phyloP scores from a whole-genome alignment of 2,113 vertebrate genomes.

The Amphiprion percula region DNA sequence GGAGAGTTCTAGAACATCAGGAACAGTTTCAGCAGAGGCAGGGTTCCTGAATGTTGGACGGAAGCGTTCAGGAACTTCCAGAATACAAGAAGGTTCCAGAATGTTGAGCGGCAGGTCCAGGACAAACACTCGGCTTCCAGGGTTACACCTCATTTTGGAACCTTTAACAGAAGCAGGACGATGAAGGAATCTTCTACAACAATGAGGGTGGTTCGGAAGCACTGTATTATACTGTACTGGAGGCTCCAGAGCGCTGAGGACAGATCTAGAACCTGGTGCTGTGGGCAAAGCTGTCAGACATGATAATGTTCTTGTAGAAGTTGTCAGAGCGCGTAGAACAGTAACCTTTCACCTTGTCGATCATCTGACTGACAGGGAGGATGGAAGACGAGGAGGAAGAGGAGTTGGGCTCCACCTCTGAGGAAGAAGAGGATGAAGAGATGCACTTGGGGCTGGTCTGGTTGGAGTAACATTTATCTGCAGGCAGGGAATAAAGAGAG shows the following conservation, averaged over 20 bases:
- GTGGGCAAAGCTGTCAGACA: slow-evolving; percentile 92
- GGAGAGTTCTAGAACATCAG: background rate
- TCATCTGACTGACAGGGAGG: slow-evolving; percentile 94
- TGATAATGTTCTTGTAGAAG: slow-evolving; percentile 98
- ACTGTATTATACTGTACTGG: no score
- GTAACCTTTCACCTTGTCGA: slow-evolving; percentile 95
- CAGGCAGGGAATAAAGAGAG: slow-evolving; percentile 23
- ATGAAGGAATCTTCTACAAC: no score
- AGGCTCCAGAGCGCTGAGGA: background rate
- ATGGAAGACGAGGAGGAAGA: slow-evolving; percentile 88
- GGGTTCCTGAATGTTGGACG: no score
- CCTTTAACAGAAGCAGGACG: no score
- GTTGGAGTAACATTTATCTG: slow-evolving; percentile 87
- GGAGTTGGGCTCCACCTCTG: slow-evolving; percentile 85
- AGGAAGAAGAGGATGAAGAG: slow-evolving; percentile 75
- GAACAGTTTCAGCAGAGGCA: background rate
- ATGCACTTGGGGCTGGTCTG: slow-evolving; percentile 87
- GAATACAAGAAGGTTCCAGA: background rate
- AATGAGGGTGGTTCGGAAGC: no score
- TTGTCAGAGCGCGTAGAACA: slow-evolving; percentile 92
- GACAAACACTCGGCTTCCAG: no score
- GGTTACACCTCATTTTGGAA: no score
- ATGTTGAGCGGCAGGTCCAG: background rate
- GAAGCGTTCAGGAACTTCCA: background rate
- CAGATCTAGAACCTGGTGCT: slow-evolving; percentile 91